Conservation (phyloP, 2,797 vertebrate genomes). For the Sarcophilus harrisii region DNA sequence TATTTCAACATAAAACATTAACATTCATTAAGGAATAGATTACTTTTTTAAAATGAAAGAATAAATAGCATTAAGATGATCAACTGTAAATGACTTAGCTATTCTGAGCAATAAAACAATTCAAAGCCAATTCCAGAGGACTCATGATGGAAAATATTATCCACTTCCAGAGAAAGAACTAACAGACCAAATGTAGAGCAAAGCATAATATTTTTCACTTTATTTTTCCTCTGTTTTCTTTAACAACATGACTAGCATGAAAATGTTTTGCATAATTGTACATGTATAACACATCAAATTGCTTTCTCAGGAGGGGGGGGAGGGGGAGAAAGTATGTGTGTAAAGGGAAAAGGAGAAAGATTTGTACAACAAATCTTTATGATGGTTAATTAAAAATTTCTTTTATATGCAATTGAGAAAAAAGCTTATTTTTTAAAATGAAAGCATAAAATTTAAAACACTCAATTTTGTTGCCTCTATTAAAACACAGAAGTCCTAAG, state of each 20-base stretch:
- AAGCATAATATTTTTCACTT: neutral
- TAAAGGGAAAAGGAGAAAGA: neutral
- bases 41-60: neutral
- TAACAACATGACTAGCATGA: neutral
- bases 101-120: neutral
- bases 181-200: neutral
- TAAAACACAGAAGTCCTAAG: neutral
- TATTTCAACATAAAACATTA: neutral
- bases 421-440: neutral
- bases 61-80: neutral
- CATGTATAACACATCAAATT: neutral
- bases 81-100: neutral
- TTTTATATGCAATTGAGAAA: neutral
- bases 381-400: neutral
- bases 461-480: neutral
- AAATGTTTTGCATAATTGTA: neutral
- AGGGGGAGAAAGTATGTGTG: no score
- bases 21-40: neutral
- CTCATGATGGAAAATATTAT: neutral
- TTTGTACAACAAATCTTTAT: neutral
- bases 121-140: neutral
- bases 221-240: neutral
- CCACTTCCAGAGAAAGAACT: neutral
- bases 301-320: neutral
- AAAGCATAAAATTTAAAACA: neutral